Evolutionary conservation across 2,113 vertebrate species (phyloP).

Genomic region (Stegastes partitus): DNA sequence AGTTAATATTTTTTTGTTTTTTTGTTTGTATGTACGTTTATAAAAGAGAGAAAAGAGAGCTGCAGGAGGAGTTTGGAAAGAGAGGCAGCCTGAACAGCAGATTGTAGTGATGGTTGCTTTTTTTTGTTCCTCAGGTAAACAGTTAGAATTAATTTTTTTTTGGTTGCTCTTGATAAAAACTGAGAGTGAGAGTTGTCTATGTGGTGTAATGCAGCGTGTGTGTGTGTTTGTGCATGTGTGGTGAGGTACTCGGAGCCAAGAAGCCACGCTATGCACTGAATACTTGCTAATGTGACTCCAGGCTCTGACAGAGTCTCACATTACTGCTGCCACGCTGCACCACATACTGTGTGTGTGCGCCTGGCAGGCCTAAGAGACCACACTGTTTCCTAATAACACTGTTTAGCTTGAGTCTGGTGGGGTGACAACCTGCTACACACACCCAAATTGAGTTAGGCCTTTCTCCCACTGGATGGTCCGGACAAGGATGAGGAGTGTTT

Average conservation of each 20-base stretch:
- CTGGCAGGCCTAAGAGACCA: constrained; percentile 61
- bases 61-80: constrained; percentile 3
- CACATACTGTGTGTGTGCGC: constrained; percentile 48
- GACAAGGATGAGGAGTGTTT: neutral
- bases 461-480: constrained; percentile 10
- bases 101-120: constrained; percentile 4
- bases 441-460: neutral
- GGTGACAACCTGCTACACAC: constrained; percentile 41
- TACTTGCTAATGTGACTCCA: constrained; percentile 66
- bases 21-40: constrained; percentile 45
- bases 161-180: constrained; percentile 23
- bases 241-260: constrained; percentile 53
- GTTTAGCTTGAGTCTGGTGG: constrained; percentile 52
- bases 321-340: constrained; percentile 58
- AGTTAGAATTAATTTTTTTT: constrained; percentile 24
- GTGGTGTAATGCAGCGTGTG: neutral
- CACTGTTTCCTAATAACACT: constrained; percentile 67
- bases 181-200: constrained; percentile 17
- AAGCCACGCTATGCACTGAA: constrained; percentile 57
- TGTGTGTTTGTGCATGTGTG: constrained; percentile 13
- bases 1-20: constrained; percentile 62
- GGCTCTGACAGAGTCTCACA: constrained; percentile 64
- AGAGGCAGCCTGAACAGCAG: neutral
- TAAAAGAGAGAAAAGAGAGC: constrained; percentile 1
- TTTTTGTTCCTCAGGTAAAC: constrained; percentile 35